Evolutionary conservation across 2,888 invertebrate species (phyloP), one percentile per base, ranked within the genome.

Genomic region (Embidobia sp.): DNA sequence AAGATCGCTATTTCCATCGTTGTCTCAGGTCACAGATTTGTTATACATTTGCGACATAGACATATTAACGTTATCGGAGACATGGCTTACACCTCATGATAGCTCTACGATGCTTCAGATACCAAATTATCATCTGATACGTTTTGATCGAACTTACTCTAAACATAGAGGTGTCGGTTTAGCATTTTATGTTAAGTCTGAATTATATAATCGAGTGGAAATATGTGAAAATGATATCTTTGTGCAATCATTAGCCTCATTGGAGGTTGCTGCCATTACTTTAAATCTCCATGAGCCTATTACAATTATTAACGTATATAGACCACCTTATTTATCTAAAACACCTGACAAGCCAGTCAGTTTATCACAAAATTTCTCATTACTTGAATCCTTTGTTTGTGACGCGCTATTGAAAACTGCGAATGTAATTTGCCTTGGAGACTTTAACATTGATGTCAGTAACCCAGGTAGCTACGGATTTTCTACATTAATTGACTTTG

Each of bases 301-400:
- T n/a, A 4, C 4, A 4, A 6, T 40, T n/a, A 18, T 40, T 5
- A 40, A 40, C 19, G 40, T 40, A 2, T 40, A 40, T 40, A 6
- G 40, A n/a, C 40, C 40, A 6, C 40, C 40, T 1, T 19, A 40
- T 40, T 19, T 40, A 2, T 8, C 10, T 3, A 40, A 40, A 18
- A 40, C 16, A n/a, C 4, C 8, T 4, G 8, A 8, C 4, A 8
- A 16, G 16, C 3, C 8, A 19, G 3, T 7, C 2, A 10, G n/a
- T 10, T 8, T 40, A 19, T 18, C 8, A 40, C 18, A 40, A 8
- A 40, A 40, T n/a, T 18, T 40, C 3, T n/a, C 6, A 18, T 0
- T 40, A 1, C n/a, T 40, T 5, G 40, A 40, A 44, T 44, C 44
- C 0, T 44, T 44, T 26, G 5, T 26, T 26, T 44, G 44, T 44